Conservation (phyloP, 2,888 invertebrate species). For the Pimpla rufipes region DNA sequence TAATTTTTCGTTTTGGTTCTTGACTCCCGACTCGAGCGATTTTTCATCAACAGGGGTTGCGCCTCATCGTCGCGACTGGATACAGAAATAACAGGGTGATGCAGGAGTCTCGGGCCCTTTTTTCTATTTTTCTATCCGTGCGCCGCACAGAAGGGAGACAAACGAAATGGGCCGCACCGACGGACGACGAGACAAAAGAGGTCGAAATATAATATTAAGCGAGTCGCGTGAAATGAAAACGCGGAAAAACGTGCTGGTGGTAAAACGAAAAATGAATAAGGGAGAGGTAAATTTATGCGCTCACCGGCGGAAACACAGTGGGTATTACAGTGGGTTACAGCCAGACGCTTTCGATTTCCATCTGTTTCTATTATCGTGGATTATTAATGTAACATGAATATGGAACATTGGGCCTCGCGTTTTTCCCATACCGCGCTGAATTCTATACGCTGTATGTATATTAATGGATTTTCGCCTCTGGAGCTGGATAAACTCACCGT, state of each 20-base stretch:
- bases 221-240: slow-evolving; percentile 43
- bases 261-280: slow-evolving; percentile 48
- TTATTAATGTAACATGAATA: slow-evolving; percentile 70
- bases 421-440: slow-evolving; percentile 47
- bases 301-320: slow-evolving; percentile 60
- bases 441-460: slow-evolving; percentile 53
- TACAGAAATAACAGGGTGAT: slow-evolving; percentile 50
- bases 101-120: slow-evolving; percentile 22
- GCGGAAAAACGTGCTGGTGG: slow-evolving; percentile 49
- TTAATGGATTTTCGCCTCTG: slow-evolving; percentile 53
- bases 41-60: slow-evolving; percentile 64
- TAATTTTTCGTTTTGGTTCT: slow-evolving; percentile 44
- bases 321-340: slow-evolving; percentile 42
- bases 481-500: slow-evolving; percentile 46
- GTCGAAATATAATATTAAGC: slow-evolving; percentile 63
- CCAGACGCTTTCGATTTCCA: slow-evolving; percentile 67
- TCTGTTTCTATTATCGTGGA: slow-evolving; percentile 69
- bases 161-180: slow-evolving; percentile 62
- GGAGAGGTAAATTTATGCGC: slow-evolving; percentile 64
- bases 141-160: slow-evolving; percentile 58
- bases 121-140: slow-evolving; percentile 40
- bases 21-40: slow-evolving; percentile 58
- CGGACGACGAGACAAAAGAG: slow-evolving; percentile 63
- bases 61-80: slow-evolving; percentile 39
- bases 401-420: slow-evolving; percentile 60